These are phyloP conservation scores for Hirundichthys speculiger DNA, from an alignment of 2,113 vertebrate genomes.

Conservation along the genomic window DNA sequence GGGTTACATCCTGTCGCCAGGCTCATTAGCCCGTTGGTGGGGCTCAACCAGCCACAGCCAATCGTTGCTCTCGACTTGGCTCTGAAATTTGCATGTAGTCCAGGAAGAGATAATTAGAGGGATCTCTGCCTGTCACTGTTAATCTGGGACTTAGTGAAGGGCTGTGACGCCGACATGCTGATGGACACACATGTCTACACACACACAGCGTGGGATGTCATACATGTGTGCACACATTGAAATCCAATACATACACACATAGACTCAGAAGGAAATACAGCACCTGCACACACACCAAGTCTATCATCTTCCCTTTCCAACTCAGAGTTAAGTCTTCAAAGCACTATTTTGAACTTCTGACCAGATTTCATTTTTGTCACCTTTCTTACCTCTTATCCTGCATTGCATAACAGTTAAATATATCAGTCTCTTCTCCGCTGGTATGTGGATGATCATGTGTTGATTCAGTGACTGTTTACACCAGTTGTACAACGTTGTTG, in stretches of 20 bases:
- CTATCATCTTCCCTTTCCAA: neutral
- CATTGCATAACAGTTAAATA: constrained; percentile 35
- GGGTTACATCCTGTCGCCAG: constrained; percentile 73
- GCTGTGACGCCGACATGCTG: constrained; percentile 78
- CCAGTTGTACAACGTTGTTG: constrained; percentile 73
- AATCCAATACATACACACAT: too few relatives aligned
- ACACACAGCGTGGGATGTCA: constrained; percentile 33
- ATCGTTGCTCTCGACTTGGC: constrained; percentile 60
- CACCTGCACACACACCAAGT: neutral
- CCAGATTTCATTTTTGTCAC: constrained; percentile 31
- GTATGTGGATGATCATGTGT: constrained; percentile 67
- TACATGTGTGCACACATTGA: constrained; percentile 5
- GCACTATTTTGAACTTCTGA: constrained; percentile 34
- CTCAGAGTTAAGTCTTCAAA: constrained; percentile 4
- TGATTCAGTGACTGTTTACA: constrained; percentile 77
- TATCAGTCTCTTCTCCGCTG: constrained; percentile 38
- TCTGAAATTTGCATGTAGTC: constrained; percentile 81
- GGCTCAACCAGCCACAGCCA: constrained; percentile 63
- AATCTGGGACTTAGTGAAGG: constrained; percentile 81
- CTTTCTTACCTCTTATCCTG: constrained; percentile 20
- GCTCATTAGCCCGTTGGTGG: constrained; percentile 73
- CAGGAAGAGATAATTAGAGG: constrained; percentile 84
- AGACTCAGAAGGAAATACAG: constrained; percentile 5
- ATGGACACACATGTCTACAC: constrained; percentile 62
- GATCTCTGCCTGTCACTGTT: constrained; percentile 85